Percentiles rank a stretch among this genome's conserved stretches.
Evolutionary conservation across 2,888 invertebrate species (phyloP).

Genomic region (Xestia sexstrigata): DNA sequence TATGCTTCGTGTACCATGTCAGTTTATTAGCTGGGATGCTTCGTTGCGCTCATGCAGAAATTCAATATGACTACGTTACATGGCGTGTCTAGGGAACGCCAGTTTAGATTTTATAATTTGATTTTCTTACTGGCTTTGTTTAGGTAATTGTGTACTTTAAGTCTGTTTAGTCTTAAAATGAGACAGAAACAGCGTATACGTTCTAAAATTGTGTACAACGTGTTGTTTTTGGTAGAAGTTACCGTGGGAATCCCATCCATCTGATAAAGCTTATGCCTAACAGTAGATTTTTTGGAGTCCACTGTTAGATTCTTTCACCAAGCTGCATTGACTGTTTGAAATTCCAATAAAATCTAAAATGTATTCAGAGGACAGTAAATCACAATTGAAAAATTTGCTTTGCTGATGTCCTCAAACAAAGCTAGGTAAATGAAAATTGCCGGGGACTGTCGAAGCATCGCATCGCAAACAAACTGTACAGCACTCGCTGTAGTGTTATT

Average conservation of each 20-base stretch:
- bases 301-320: not conserved
- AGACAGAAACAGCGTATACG: not conserved
- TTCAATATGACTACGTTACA: slow-evolving; percentile 34
- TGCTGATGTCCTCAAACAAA: slow-evolving; percentile 13
- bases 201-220: not conserved
- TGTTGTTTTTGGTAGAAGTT: not conserved
- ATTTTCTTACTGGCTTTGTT: slow-evolving; percentile 5
- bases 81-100: not conserved
- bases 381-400: slow-evolving; percentile 16
- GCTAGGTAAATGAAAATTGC: slow-evolving; percentile 33
- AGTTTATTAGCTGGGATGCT: slow-evolving; percentile 18
- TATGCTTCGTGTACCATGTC: not conserved
- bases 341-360: slow-evolving; percentile 1
- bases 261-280: not conserved
- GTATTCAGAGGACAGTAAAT: slow-evolving; percentile 8
- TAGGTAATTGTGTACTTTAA: slow-evolving; percentile 1
- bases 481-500: not conserved
- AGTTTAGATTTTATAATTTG: slow-evolving; percentile 21
- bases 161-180: slow-evolving; percentile 6
- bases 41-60: slow-evolving; percentile 33
- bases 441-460: slow-evolving; percentile 4
- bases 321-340: slow-evolving; percentile 4
- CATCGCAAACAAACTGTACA: slow-evolving; percentile 26
- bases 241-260: not conserved
- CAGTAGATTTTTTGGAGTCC: not conserved